phyloP scores from a whole-genome alignment of 1,140 invertebrate species.

The Atopsyche davidsoni region DNA sequence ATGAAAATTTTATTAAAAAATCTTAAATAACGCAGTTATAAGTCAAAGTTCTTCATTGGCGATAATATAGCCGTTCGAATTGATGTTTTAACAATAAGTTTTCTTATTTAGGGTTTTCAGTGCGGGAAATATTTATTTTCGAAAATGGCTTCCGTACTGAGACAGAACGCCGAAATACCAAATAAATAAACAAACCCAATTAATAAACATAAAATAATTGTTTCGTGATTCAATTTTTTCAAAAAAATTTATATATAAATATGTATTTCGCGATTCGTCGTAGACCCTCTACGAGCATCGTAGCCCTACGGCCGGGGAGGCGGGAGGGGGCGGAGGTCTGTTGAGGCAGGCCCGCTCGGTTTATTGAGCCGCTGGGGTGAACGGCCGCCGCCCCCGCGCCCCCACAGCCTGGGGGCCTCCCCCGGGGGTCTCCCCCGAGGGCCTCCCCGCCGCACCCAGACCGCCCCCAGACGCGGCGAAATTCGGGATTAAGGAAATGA shows the following conservation, averaged over 20 bases:
- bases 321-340: slow-evolving; percentile 2
- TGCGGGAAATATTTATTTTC: too few relatives aligned
- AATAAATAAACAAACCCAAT: neutral
- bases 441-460: slow-evolving; percentile 7
- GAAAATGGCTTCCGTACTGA: too few relatives aligned
- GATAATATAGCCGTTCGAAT: too few relatives aligned
- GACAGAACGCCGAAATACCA: too few relatives aligned
- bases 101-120: too few relatives aligned
- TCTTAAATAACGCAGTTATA: too few relatives aligned
- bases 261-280: too few relatives aligned
- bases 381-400: slow-evolving; percentile 22
- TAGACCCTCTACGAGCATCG: too few relatives aligned
- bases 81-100: too few relatives aligned
- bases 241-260: too few relatives aligned
- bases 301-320: neutral
- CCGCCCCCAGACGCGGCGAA: slow-evolving; percentile 17
- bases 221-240: neutral
- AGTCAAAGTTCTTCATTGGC: too few relatives aligned
- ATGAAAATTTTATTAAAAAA: too few relatives aligned
- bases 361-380: slow-evolving; percentile 32
- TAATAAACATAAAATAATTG: neutral
- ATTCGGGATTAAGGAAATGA: slow-evolving; percentile 29
- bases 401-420: neutral
- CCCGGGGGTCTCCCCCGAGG: neutral
- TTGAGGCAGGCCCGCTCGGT: slow-evolving; percentile 28